These are phyloP conservation scores for Octodonta nipae DNA, from an alignment of 2,888 invertebrate genomes.

Conservation along the genomic window DNA sequence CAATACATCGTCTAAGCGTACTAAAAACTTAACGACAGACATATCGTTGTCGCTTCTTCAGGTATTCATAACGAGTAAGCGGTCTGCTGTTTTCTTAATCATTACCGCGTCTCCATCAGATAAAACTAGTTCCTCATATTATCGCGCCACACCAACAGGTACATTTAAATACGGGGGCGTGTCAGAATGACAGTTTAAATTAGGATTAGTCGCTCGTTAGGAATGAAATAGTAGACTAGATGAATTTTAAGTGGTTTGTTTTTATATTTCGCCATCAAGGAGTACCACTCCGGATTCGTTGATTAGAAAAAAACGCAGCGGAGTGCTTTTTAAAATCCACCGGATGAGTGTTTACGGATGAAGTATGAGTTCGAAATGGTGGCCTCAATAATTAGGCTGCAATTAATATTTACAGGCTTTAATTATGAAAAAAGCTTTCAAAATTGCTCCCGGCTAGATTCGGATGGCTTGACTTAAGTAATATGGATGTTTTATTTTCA, in stretches of 20 bases:
- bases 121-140: constrained; percentile 8
- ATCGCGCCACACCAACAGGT: constrained; percentile 13
- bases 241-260: constrained; percentile 23
- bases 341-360: constrained; percentile 14
- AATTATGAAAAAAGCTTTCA: constrained; percentile 5
- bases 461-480: too few species aligned
- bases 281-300: too few species aligned
- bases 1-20: too few species aligned
- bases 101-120: constrained; percentile 10
- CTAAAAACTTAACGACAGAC: too few species aligned
- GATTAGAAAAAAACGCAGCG: too few species aligned
- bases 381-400: constrained; percentile 8
- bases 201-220: constrained; percentile 21
- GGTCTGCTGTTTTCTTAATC: constrained; percentile 8
- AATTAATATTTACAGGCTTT: constrained; percentile 8
- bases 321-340: constrained; percentile 5
- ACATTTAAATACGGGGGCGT: constrained; percentile 24
- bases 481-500: too few species aligned
- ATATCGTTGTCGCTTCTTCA: too few species aligned
- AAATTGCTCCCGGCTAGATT: too few species aligned
- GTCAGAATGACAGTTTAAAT: constrained; percentile 23
- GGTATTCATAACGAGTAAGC: too few species aligned
- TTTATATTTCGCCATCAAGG: constrained; percentile 17
- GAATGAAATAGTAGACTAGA: constrained; percentile 22
- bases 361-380: constrained; percentile 11